phyloP scores from a whole-genome alignment of 2,888 invertebrate species.

The Ophion obscuratus region DNA sequence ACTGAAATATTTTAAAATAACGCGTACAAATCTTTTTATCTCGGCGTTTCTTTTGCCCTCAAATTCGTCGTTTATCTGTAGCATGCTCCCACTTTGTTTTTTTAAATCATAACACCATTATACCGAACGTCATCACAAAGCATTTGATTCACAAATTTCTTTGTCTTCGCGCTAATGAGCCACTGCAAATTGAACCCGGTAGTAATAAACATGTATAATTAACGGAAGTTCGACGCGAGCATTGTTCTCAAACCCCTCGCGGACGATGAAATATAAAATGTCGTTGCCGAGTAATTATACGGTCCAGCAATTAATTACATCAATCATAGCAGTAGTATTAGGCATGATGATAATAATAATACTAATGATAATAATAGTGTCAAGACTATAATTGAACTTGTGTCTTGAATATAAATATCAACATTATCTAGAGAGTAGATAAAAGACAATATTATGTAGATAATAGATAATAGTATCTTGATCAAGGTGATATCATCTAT shows the following conservation, averaged over 20 bases:
- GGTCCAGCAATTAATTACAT: constrained; percentile 2
- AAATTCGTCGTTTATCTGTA: too few relatives aligned
- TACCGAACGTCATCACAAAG: background rate
- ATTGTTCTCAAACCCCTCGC: background rate
- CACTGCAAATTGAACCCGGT: background rate
- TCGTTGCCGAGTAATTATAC: constrained; percentile 1
- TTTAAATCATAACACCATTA: too few relatives aligned
- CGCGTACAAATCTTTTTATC: too few relatives aligned
- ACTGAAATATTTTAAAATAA: too few relatives aligned
- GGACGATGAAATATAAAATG: background rate
- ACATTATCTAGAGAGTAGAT: too few relatives aligned
- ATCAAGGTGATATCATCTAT: too few relatives aligned
- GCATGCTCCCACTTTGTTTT: too few relatives aligned
- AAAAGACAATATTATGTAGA: too few relatives aligned
- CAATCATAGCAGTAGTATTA: constrained; percentile 5
- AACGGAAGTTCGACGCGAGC: constrained; percentile 4
- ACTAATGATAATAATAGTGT: background rate
- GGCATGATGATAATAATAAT: constrained; percentile 4
- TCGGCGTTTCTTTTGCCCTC: too few relatives aligned
- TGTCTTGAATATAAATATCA: background rate
- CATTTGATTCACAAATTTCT: background rate
- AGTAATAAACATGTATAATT: background rate
- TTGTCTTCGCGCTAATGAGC: background rate
- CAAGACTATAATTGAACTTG: background rate
- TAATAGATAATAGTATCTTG: too few relatives aligned